Evolutionary conservation across 53 echinoderm and acorn worm species (phyloP), one percentile per base, ranked within the genome.

Genomic region (Astropecten irregularis): DNA sequence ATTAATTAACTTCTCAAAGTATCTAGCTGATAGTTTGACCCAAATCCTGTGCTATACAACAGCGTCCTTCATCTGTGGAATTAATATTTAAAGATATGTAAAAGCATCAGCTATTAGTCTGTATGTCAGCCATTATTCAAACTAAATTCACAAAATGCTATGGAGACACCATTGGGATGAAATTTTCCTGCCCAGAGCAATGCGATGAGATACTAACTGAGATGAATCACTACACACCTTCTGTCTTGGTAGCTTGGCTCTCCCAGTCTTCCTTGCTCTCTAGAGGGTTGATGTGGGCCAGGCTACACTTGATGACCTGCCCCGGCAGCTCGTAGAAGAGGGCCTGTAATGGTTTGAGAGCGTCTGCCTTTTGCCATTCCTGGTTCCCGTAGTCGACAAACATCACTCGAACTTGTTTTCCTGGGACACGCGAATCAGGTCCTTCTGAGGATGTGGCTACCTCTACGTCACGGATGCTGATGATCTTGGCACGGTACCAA

Each of bases 361-460:
- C 39, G 19, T 49, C 51, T 22, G 61, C 90, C 66, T 83, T 27
- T 27, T 93, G 34, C 92, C 93, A 92, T 58, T 97, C 97, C 25
- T 73, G 69, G 53, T 97, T 94, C n/a, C 97, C 97, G 81, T 89
- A 97, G 73, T 97, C 97, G 11, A 97, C 85, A 55, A 90, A 97
- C 20, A 59, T 56, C 31, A 94, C 85, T 51, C 66, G 15, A 46
- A 85, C 88, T 49, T 69, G 62, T 47, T 32, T 72, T 33, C 7
- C 60, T 60, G 19, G 54, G 29, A 38, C 81, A 36, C 14, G 18
- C 0, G 36, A 3, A 5, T 60, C 32, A 11, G 44, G 15, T 15
- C 18, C 30, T 21, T 20, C 68, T 3, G 26, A 15, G 18, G 44
- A n/a, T 2, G 4, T 14, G 37, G n/a, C 20, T 40, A 14, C 48